phyloP scores from a whole-genome alignment of 2,888 invertebrate species.

The Tanytarsus gracilentus region DNA sequence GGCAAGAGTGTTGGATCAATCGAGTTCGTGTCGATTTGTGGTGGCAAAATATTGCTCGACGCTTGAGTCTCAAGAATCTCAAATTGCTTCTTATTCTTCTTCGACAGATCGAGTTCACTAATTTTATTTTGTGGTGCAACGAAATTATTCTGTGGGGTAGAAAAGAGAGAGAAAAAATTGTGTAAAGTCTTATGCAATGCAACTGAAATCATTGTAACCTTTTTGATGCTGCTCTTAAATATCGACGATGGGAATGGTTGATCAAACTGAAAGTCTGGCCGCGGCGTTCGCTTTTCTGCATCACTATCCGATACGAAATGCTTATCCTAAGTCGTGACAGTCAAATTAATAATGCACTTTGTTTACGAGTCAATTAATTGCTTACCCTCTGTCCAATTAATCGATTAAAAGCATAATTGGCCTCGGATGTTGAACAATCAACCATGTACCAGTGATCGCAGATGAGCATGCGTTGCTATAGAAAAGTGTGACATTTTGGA shows the following conservation, averaged over 20 bases:
- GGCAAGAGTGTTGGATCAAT: constrained; percentile 11
- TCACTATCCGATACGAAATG: constrained; percentile 60
- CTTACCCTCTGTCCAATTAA: constrained; percentile 51
- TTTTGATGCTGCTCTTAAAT: constrained; percentile 41
- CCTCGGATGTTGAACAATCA: constrained; percentile 61
- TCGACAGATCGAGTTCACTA: constrained; percentile 6
- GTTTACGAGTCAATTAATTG: constrained; percentile 1
- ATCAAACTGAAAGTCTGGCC: constrained; percentile 55
- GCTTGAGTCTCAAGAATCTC: constrained; percentile 19
- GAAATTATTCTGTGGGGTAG: too few species aligned
- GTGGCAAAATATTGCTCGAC: constrained; percentile 6
- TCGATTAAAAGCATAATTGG: constrained; percentile 59
- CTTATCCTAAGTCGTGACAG: constrained; percentile 45
- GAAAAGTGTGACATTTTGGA: too few species aligned
- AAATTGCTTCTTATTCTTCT: constrained; percentile 7
- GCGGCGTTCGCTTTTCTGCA: constrained; percentile 55
- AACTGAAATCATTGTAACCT: constrained; percentile 28
- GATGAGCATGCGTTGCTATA: constrained; percentile 68
- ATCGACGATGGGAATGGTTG: constrained; percentile 42
- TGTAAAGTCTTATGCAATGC: background rate
- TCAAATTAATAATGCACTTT: background rate
- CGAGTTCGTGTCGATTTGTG: background rate
- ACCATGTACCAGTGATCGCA: constrained; percentile 77
- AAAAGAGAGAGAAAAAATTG: too few species aligned
- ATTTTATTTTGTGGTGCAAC: constrained; percentile 29